Percentiles rank a stretch among this genome's conserved stretches.
Conservation (phyloP, 2,888 invertebrate genomes). For the Toxonevra muliebris region DNA sequence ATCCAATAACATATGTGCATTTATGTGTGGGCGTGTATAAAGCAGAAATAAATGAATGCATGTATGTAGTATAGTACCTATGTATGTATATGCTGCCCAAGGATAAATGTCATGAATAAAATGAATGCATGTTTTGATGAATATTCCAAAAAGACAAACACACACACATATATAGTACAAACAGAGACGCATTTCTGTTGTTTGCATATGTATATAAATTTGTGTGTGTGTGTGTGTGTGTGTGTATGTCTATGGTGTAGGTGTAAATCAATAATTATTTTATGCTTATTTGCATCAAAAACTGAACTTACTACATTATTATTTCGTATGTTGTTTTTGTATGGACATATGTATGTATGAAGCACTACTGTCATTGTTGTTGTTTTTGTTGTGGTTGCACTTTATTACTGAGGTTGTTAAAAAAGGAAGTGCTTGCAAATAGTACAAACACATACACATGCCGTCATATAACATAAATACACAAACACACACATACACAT, state of each 20-base stretch:
- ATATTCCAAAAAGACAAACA: constrained; percentile 20
- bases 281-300: neutral
- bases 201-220: neutral
- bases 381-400: neutral
- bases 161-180: neutral
- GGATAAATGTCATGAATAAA: neutral
- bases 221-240: neutral
- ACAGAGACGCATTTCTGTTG: neutral
- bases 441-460: neutral
- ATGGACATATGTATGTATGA: neutral
- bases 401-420: neutral
- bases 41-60: neutral
- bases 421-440: constrained; percentile 5
- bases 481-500: constrained; percentile 12
- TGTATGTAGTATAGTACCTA: neutral
- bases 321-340: neutral
- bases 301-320: neutral
- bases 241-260: neutral
- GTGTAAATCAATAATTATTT: constrained; percentile 2
- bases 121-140: neutral
- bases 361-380: neutral
- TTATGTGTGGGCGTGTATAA: neutral
- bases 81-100: neutral
- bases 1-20: too few relatives aligned
- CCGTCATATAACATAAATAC: neutral